Conservation (phyloP, 2,113 vertebrate genomes). For the Ammodytes marinus region DNA sequence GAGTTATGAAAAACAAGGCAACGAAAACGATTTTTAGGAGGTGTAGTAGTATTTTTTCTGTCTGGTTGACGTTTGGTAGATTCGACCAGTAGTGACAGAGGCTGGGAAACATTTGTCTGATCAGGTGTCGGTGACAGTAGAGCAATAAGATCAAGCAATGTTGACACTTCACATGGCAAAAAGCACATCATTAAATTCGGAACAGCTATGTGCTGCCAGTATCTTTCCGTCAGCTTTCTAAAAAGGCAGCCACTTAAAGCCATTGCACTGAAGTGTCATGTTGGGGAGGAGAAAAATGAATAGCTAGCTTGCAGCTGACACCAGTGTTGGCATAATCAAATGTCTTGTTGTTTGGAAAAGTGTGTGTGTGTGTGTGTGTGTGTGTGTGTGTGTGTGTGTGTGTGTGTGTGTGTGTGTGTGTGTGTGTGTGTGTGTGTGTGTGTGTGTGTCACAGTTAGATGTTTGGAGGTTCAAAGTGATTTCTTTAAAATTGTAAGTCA, state of each 20-base stretch:
- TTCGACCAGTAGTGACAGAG: background rate
- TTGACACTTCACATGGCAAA: slow-evolving; percentile 21
- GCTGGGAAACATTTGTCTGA: background rate
- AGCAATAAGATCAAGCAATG: slow-evolving; percentile 5
- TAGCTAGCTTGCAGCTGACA: slow-evolving; percentile 9
- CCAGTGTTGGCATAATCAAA: slow-evolving; percentile 6
- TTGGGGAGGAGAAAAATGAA: background rate
- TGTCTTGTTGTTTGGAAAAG: background rate
- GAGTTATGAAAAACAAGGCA: background rate
- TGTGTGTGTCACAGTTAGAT: background rate
- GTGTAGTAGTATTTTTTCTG: background rate
- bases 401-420: background rate
- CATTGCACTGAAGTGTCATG: slow-evolving; percentile 10
- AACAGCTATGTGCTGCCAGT: background rate
- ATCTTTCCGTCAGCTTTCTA: background rate
- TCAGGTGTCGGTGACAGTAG: slow-evolving; percentile 5
- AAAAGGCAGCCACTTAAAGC: background rate
- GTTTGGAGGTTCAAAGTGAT: background rate
- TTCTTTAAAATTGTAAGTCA: background rate
- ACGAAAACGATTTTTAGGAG: background rate
- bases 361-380: background rate
- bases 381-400: background rate
- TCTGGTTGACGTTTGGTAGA: background rate
- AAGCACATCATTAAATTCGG: slow-evolving; percentile 20
- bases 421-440: background rate